phyloP scores from a whole-genome alignment of 1,140 invertebrate genomes.

The Cydia splendana region DNA sequence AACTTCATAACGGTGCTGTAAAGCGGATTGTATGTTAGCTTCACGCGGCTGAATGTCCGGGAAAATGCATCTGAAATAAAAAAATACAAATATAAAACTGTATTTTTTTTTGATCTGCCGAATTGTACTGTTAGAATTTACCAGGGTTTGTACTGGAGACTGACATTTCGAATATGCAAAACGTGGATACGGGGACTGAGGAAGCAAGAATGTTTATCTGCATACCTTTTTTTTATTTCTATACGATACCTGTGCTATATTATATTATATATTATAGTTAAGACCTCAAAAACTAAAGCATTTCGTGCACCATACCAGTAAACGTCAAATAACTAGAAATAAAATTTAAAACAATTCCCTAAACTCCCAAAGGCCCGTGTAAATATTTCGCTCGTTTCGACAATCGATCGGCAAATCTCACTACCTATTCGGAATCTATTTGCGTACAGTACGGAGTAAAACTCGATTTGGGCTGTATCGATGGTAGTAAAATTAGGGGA shows the following conservation, averaged over 20 bases:
- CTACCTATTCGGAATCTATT: constrained; percentile 66
- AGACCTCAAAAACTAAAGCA: too few relatives aligned
- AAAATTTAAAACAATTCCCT: not conserved
- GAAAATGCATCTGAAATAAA: constrained; percentile 66
- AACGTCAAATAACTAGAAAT: not conserved
- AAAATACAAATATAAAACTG: not conserved
- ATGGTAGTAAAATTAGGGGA: constrained; percentile 64
- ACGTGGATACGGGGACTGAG: too few relatives aligned
- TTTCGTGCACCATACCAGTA: too few relatives aligned
- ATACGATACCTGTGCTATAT: too few relatives aligned
- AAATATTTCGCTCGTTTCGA: constrained; percentile 31
- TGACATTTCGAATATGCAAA: too few relatives aligned
- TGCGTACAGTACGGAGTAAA: constrained; percentile 61
- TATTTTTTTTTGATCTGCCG: too few relatives aligned
- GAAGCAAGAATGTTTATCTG: too few relatives aligned
- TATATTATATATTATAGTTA: too few relatives aligned
- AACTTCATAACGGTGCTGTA: constrained; percentile 70
- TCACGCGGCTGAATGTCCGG: constrained; percentile 73
- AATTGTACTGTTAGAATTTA: too few relatives aligned
- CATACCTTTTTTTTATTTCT: too few relatives aligned
- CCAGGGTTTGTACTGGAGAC: too few relatives aligned
- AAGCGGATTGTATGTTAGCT: constrained; percentile 64
- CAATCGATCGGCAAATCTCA: constrained; percentile 34
- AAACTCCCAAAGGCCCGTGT: constrained; percentile 21
- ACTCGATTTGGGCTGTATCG: constrained; percentile 60